Evolutionary conservation across 2,113 vertebrate genomes (phyloP), one percentile per base, ranked within the genome.

Genomic region (Ptilonorhynchus violaceus): DNA sequence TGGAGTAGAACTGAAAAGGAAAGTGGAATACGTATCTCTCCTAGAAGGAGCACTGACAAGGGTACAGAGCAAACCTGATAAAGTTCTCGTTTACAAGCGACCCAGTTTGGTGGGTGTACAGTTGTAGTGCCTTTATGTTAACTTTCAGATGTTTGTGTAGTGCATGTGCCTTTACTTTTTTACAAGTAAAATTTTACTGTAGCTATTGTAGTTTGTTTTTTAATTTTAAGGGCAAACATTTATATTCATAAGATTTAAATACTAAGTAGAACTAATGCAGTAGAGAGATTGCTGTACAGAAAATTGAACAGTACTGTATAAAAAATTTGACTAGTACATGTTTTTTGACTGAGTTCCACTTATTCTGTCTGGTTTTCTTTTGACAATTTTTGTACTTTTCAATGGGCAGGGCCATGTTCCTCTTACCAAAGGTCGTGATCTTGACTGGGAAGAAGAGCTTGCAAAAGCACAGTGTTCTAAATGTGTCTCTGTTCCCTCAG

Each of bases 381-480:
- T 6, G 3, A 17, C 11, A 42, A 2, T 87, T 63, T 27, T 67
- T 2, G 31, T 74, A 1, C 81, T 93, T 95, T 95, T 76, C 30
- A 23, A 63, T 91, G 21, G 66, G 10, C 67, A 99, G 99, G 99
- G 98, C 77, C 93, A 85, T 30, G 98, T 98, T 47, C 97, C 97
- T 53, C 84, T 99, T 95, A 91, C 47, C 59, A 88, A 96, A 12
- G 98, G 98, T 28, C 89, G 98, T 7, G 98, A 98, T 82, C 98
- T 99, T 73, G 99, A 99, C 81, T 99, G 99, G 99, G 98, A 99
- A 21, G 98, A 99, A 94, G 99, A 99, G 95, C 98, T 99, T 98
- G 97, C 97, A 52, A 97, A 98, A 64, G 98, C 99, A 72, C 95
- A 81, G 10, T 97, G 95, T 9, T 99, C 98, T 15, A 98, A 99